Evolutionary conservation across 1,140 invertebrate genomes (phyloP), one percentile per base, ranked within the genome.

Genomic region (Drosophila pseudoobscura): DNA sequence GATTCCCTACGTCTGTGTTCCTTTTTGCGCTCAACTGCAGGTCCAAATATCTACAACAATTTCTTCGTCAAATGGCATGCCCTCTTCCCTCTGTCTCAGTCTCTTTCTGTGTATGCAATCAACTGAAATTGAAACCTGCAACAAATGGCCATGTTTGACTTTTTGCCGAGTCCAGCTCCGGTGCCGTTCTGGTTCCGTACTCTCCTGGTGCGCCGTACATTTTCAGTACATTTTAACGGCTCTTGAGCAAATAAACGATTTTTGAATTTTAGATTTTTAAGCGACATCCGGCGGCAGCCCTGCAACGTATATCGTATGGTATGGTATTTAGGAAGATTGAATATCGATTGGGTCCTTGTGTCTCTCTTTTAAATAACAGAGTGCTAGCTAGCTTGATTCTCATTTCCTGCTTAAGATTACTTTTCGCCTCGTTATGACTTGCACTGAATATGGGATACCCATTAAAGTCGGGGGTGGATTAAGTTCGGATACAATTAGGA

Each of bases 121-220:
- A 83, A 82, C 83, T 78, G 82, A 85, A 85, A 85, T 85, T 85
- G 69, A 88, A 71, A 88, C 82, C 82, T 85, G 82, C 82, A 85
- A 75, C 78, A 85, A 85, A 85, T 85, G 83, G 82, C 65, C 59
- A 88, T 82, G 78, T 85, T 85, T 85, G 78, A 75, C 70, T 9
- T 85, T 88, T 75, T 75, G 83, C 73, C 80, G 58, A 87, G 63
- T 59, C 68, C 63, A 60, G 59, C 52, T 45, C 22, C 46, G 47
- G 46, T 46, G 11, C 46, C 54, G 47, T 44, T 49, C 59, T 60
- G 8, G 61, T 3, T 65, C 8, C 26, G 47, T 39, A 44, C 22
- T 49, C n/a, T 43, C 9, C 39, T 29, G 29, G 43, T 15, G 15
- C 22, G 35, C 29, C 56, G 61, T 24, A 51, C 55, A 68, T 71